A percentile compares a stretch with the other conserved stretches of the same genome.
These are phyloP conservation scores for Cichlasoma orientale DNA, from an alignment of 2,797 vertebrate genomes.

Conservation along the genomic window DNA sequence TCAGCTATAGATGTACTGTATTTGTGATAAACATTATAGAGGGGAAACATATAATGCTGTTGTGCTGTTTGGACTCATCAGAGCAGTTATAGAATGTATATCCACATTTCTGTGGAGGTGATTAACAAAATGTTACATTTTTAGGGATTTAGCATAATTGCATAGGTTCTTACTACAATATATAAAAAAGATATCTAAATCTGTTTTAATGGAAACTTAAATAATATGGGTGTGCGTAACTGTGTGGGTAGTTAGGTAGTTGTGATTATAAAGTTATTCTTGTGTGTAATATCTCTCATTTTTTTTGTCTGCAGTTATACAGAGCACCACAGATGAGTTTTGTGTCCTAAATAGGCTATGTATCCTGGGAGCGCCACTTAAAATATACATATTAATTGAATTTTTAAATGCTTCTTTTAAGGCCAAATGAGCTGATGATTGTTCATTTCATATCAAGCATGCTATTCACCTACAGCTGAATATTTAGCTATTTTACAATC, in stretches of 20 bases:
- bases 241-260: neutral
- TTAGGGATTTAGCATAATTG: fast-evolving
- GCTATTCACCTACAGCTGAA: neutral
- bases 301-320: neutral
- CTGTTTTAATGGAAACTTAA: neutral
- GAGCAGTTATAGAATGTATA: neutral
- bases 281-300: neutral
- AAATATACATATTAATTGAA: neutral
- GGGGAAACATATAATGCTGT: neutral
- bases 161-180: neutral
- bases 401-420: conserved; percentile 5
- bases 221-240: neutral
- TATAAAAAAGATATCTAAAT: neutral
- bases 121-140: neutral
- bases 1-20: neutral
- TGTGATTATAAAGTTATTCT: neutral
- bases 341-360: conserved; percentile 1
- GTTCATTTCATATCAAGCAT: neutral
- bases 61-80: neutral
- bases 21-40: conserved; percentile 26
- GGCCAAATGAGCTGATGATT: neutral
- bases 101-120: neutral
- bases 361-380: conserved; percentile 2
- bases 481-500: neutral
- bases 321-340: conserved; percentile 11